A percentile compares a stretch with the other conserved stretches of the same genome.
Evolutionary conservation across 2,113 vertebrate genomes (phyloP).

Genomic region (Pseudolaguvia tuberculata): DNA sequence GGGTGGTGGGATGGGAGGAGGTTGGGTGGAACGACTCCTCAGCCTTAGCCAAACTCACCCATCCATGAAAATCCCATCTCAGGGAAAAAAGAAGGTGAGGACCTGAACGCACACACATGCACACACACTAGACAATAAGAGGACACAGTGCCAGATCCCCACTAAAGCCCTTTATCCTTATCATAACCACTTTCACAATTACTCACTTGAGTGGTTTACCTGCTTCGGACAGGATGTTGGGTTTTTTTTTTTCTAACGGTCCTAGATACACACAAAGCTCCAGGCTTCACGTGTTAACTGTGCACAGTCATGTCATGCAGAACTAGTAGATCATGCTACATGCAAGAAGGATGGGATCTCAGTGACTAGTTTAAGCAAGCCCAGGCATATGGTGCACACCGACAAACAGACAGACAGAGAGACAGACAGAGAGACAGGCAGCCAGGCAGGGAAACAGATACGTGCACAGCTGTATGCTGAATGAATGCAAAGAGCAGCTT

Average conservation of each 20-base stretch:
- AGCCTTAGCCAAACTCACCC: constrained; percentile 67
- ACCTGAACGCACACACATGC: constrained; percentile 53
- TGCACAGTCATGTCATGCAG: constrained; percentile 57
- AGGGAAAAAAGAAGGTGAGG: constrained; percentile 74
- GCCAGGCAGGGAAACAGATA: constrained; percentile 15
- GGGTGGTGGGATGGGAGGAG: constrained; percentile 52
- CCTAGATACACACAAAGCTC: constrained; percentile 58
- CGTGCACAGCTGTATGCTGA: constrained; percentile 30
- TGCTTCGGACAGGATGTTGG: constrained; percentile 53
- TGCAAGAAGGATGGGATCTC: constrained; percentile 48
- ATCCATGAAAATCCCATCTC: constrained; percentile 77
- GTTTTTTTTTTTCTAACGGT: constrained; percentile 52
- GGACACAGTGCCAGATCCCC: constrained; percentile 46
- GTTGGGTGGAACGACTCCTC: constrained; percentile 54
- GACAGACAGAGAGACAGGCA: background rate
- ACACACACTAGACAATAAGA: constrained; percentile 47
- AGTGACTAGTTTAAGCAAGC: constrained; percentile 31
- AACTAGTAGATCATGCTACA: constrained; percentile 63
- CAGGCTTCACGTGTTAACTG: constrained; percentile 61
- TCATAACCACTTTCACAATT: constrained; percentile 74
- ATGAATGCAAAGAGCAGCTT: constrained; percentile 26
- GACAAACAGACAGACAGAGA: constrained; percentile 47
- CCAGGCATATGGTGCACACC: constrained; percentile 44
- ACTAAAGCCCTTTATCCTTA: constrained; percentile 62
- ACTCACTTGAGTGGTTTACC: constrained; percentile 72